Evolutionary conservation across 2,888 invertebrate genomes (phyloP), one percentile per base, ranked within the genome.

Genomic region (Choristoneura rosaceana): DNA sequence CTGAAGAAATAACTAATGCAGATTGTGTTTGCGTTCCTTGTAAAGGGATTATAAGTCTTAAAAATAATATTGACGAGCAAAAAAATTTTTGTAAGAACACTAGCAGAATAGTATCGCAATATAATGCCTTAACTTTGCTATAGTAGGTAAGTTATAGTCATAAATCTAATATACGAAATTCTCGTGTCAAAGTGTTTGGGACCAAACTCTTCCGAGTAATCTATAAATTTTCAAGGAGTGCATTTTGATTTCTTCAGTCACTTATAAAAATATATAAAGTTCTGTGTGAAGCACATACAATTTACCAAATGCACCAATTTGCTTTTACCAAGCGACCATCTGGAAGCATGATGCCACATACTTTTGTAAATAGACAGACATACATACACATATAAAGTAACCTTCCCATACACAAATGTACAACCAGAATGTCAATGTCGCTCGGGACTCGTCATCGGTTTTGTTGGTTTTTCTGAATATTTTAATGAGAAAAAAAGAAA

Each of bases 221-320:
- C 10, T 43, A 9, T 43, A 43, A 2, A 9, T 43, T 12, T 43
- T 43, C 0, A 10, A 12, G 9, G 3, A 43, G 9, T 43, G 10
- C 43, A 43, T 43, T 47, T 0, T 47, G 0, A 70, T 65, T 68
- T 67, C 14, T 70, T 70, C 58, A 59, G 33, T 66, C 74, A 43
- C 45, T 34, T 38, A 38, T 38, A 33, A 64, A 52, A 64, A 58
- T 15, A 15, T 66, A 69, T 59, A 68, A 45, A 71, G 62, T 15
- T 71, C 34, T 60, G 41, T 66, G 61, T 15, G 33, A 78, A 87
- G 85, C 86, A 87, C 82, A 88, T 76, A 55, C 25, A 84, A 71
- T 84, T 87, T 87, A 87, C 88, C 87, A 84, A 86, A 90, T 90
- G 90, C 88, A 90, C 90, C 90, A 86, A 82, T 80, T 85, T 84